Evolutionary conservation across 2,797 vertebrate genomes (phyloP), one percentile per base, ranked within the genome.

Genomic region (Podarcis lilfordi): DNA sequence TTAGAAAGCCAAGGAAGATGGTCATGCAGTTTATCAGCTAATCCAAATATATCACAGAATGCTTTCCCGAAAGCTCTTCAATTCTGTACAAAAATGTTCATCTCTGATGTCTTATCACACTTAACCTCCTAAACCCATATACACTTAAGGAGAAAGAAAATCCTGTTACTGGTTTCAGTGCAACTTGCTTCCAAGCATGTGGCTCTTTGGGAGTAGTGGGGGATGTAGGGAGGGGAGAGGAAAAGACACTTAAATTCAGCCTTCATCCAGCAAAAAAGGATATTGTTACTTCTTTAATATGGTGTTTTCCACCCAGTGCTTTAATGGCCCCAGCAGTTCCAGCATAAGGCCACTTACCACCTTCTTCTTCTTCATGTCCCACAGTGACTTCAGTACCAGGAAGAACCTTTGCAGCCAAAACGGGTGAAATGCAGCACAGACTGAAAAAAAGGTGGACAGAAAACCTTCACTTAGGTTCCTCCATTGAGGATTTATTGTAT

Each of bases 351-450:
- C 98, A 98, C 88, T 95, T 97, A 78, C 98, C 98, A 0, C 96
- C 98, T 87, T 97, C 96, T 66, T 98, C 97, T 66, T 97, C 97
- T 95, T 99, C 98, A 0, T 98, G 97, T 88, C 98, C 98, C 94
- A 99, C 97, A 0, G 98, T 99, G 86, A 99, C 94, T 96, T 99
- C 98, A 2, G 98, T 97, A 19, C 97, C 98, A 0, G 97, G 97
- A 87, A 99, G 96, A 87, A 98, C 96, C 92, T 98, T 98, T 87
- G 98, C 98, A 1, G 98, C 98, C 1, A 99, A 96, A 72, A 99
- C 94, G 0, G 98, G 98, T 2, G 98, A 97, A 35, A 99, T 99
- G 94, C 98, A 99, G 93, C 98, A 99, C 95, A 99, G 94, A 71
- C 98, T 98, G 95, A 15, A 94, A 93, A 15, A 76, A 0, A 17